These are phyloP conservation scores for Hedychridium roseum DNA, from an alignment of 2,888 invertebrate species.

Conservation along the genomic window DNA sequence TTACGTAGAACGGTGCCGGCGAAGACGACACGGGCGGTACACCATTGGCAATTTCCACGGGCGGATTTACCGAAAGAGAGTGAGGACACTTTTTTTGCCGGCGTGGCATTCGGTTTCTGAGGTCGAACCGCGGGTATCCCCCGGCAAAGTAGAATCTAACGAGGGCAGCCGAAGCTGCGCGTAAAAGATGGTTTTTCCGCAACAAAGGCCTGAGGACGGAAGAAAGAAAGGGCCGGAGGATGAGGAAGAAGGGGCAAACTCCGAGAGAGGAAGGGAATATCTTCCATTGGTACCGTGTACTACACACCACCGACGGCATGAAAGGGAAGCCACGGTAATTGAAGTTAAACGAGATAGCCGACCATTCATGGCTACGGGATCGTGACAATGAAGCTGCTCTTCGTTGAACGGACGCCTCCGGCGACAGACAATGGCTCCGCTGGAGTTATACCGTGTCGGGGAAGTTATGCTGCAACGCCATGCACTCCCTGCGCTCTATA, in stretches of 20 bases:
- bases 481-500: too few relatives aligned
- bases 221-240: constrained; percentile 12
- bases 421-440: constrained; percentile 50
- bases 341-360: constrained; percentile 56
- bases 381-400: constrained; percentile 49
- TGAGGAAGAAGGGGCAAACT: constrained; percentile 14
- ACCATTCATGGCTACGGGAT: constrained; percentile 47
- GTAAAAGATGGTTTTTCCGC: constrained; percentile 46
- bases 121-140: constrained; percentile 23
- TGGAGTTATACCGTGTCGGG: constrained; percentile 38
- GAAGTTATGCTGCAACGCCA: constrained; percentile 30
- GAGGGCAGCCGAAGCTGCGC: constrained; percentile 39
- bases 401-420: constrained; percentile 39
- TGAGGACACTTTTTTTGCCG: too few relatives aligned
- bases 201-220: constrained; percentile 34
- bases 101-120: too few relatives aligned
- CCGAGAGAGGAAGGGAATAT: too few relatives aligned
- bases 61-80: too few relatives aligned
- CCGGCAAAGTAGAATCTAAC: constrained; percentile 44
- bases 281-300: constrained; percentile 10
- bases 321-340: constrained; percentile 52
- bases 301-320: constrained; percentile 32
- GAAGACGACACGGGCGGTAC: too few relatives aligned
- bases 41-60: too few relatives aligned
- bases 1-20: too few relatives aligned